Evolutionary conservation across 2,113 vertebrate genomes (phyloP), one percentile per base, ranked within the genome.

Genomic region (Gopherus evgoodei): DNA sequence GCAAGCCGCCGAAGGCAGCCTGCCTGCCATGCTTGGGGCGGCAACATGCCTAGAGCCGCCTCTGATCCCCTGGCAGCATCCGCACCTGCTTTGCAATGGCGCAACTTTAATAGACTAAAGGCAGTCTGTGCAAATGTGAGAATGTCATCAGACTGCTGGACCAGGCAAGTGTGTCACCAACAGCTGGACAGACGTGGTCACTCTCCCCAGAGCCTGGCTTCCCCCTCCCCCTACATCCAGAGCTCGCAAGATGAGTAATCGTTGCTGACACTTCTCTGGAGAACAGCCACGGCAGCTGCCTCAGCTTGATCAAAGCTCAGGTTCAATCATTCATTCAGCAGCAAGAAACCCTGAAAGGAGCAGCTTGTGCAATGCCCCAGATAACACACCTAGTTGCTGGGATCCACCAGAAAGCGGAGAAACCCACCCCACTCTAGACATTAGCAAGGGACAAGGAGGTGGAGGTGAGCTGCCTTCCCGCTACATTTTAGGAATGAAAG

Each of bases 101-200:
- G 3, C 49, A 84, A 81, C 91, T 29, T 25, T 1, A 6, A 2
- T 59, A 14, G 2, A 59, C 84, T 53, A 42, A 0, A 13, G 6
- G 35, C 72, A 22, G 8, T 21, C 78, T 35, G 59, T 22, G 44
- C 25, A 47, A 1, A 3, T 2, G n/a, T 49, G 69, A 87, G 27
- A 31, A 0, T 0, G 0, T 11, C 1, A 7, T 2, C 11, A 2
- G 12, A 0, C 42, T 42, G n/a, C 76, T 2, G n/a, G 62, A 75
- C 56, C 62, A 9, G 44, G 54, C 1, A 0, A 29, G n/a, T 16
- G 59, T 10, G 10, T 2, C 2, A 75, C 72, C 8, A 3, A 3
- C 1, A 4, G 0, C 0, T 0, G 81, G 59, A 52, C 2, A 27
- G 57, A 52, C 24, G 53, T 50, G 89, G 75, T 1, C 27, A 4